Percentiles rank a stretch among this genome's conserved stretches.
Conservation (phyloP, 1,140 invertebrate genomes). For the Batillaria attramentaria region DNA sequence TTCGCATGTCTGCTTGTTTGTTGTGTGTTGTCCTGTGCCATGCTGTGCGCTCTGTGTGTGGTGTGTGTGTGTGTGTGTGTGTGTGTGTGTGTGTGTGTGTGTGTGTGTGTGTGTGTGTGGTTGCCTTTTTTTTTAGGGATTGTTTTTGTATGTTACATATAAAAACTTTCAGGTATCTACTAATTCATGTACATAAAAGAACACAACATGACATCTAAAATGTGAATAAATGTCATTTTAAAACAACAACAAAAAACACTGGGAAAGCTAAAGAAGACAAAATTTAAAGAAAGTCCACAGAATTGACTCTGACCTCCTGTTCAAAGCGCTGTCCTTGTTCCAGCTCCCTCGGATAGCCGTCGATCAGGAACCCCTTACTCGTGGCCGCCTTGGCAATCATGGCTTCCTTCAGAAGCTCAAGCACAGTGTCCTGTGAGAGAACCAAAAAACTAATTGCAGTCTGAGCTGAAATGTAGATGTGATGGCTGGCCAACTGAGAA, state of each 20-base stretch:
- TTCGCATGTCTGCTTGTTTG: not conserved
- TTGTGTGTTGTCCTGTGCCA: too few relatives aligned
- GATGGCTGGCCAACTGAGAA: too few relatives aligned
- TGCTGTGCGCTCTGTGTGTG: not conserved
- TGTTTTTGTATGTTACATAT: not conserved
- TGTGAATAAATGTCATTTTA: not conserved
- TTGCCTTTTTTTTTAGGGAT: too few relatives aligned
- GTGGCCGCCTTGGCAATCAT: constrained; percentile 64
- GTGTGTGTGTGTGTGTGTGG: constrained; percentile 14
- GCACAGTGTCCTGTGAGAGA: constrained; percentile 64
- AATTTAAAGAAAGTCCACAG: not conserved
- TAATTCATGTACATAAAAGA: too few relatives aligned
- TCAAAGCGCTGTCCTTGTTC: constrained; percentile 89
- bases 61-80: not conserved
- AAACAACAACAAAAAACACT: too few relatives aligned
- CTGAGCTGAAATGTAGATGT: too few relatives aligned
- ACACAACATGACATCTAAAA: not conserved
- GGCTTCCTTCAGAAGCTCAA: constrained; percentile 68
- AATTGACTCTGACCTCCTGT: constrained; percentile 79
- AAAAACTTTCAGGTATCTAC: too few relatives aligned
- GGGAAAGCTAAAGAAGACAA: not conserved
- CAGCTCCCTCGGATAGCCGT: constrained; percentile 90
- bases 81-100: constrained; percentile 7
- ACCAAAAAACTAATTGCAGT: too few relatives aligned
- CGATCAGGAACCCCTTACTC: constrained; percentile 84